Base-by-base conservation (phyloP, 2,113 vertebrate genomes). In the Vanacampus margaritifer region DNA sequence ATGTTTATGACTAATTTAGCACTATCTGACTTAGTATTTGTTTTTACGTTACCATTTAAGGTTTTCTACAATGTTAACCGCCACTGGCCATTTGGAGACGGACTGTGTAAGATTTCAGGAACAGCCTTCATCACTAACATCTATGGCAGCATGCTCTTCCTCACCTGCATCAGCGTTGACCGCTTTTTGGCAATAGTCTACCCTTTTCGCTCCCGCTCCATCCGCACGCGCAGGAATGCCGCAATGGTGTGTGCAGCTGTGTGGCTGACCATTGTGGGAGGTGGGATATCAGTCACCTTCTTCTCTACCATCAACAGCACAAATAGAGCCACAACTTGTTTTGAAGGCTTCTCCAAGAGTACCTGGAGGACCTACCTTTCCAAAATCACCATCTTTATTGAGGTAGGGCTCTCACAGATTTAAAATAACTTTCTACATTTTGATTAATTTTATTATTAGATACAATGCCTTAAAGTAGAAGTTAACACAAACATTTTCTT, bases 371-470 rank as follows among this genome's bases (percentile, higher is more conserved):
- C 93, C 53, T 98, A 99, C 66, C 86, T 99, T 74, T 98, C 97
- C 17, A 98, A 97, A 90, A 99, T 99, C 84, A 99, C 97, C 62
- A 98, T 99, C 86, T 98, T 99, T 85, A 99, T 99, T 45, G 97
- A 99, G 92, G 92, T 99, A 84, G 32, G n/a, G 11, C 13, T 50
- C 32, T 3, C 2, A 28, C 9, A 51, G 32, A n/a, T 11, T 23
- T 39, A 39, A 62, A 50, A 48, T n/a, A 2, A 26, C 37, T 1
- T 36, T 63, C 63, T 16, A 1, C 35, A n/a, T 19, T 26, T 43
- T 59, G 3, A 28, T 17, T 10, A 26, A 61, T 16, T 13, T 23
- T 23, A 17, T 58, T 9, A 39, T 35, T 35, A 35, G 16, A 28
- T 19, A 21, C 56, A 28, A 5, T 32, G 12, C 5, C 0, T 28